Percentiles rank a stretch among this genome's conserved stretches.
phyloP scores from a whole-genome alignment of 2,888 invertebrate genomes.

The Rotaria sp. region DNA sequence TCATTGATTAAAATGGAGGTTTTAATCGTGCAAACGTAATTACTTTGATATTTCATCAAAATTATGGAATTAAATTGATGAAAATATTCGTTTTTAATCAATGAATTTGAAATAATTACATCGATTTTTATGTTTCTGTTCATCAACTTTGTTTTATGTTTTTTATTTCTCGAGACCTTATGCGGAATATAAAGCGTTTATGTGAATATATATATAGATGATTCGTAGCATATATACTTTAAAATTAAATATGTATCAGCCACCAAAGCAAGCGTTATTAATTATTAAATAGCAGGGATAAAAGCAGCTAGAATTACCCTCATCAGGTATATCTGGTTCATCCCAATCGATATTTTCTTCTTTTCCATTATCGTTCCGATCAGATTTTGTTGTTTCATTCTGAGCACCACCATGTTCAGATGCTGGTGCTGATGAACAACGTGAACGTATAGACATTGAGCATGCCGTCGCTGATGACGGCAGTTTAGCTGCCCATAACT shows the following conservation, averaged over 20 bases:
- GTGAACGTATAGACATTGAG: not conserved
- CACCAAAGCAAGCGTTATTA: not conserved
- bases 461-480: not conserved
- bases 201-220: too few species aligned
- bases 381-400: not conserved
- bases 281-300: not conserved
- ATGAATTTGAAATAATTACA: too few species aligned
- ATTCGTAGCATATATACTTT: too few species aligned
- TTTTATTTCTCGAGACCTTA: too few species aligned
- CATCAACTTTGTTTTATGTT: too few species aligned
- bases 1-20: too few species aligned
- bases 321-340: not conserved
- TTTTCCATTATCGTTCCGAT: not conserved
- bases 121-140: too few species aligned
- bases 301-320: not conserved
- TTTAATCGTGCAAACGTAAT: too few species aligned
- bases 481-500: not conserved
- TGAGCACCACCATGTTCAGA: not conserved
- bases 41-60: too few species aligned
- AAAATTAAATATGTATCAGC: not conserved
- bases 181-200: too few species aligned
- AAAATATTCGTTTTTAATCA: too few species aligned
- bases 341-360: not conserved
- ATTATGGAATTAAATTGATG: too few species aligned
- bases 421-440: not conserved